Base-by-base conservation (phyloP, 2,113 vertebrate species). In the Edolisoma coerulescens region DNA sequence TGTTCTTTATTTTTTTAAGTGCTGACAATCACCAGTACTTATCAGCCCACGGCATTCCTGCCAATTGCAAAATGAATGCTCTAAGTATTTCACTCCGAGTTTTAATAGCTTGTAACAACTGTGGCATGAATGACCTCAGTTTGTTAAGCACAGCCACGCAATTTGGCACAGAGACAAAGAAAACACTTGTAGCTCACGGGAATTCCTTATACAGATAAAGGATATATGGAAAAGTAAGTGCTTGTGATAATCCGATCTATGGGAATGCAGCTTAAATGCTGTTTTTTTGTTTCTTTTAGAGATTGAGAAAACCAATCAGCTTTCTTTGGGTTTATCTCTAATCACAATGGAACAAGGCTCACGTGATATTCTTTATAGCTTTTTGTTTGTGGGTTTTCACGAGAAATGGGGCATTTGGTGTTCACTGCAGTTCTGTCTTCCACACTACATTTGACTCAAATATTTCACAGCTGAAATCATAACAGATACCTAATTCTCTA, bases 21-120 rank as follows among this genome's bases (percentile, higher is more conserved):
- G 57, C 67, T 84, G 81, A 69, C 78, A 89, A 68, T 68, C 60
- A 68, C 19, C 37, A 45, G 49, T 27, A 22, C 50, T 89, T 67
- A 63, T 59, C 76, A 87, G 59, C 67, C 60, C 60, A 63, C 0
- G 0, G 27, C 61, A 44, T 78, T 94, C 81, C 73, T 84, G 64
- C 57, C 85, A 84, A 39, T 20, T 90, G 52, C 49, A 84, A 81
- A 90, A 81, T 16, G 56, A 90, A 37, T 0, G 0, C 20, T 76
- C 13, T 4, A 33, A 90, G n/a, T 45, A 49, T 83, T 85, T 93
- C 33, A 35, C 30, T 74, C 27, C 11, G 73, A 42, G 63, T 70
- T 97, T 95, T 88, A 97, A 97, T 39, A 80, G 82, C 45, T 96
- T 77, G 41, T 80, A 92, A 93, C 56, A 84, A 79, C 26, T 14